phyloP scores from a whole-genome alignment of 2,113 vertebrate species.

The Mesitornis unicolor region DNA sequence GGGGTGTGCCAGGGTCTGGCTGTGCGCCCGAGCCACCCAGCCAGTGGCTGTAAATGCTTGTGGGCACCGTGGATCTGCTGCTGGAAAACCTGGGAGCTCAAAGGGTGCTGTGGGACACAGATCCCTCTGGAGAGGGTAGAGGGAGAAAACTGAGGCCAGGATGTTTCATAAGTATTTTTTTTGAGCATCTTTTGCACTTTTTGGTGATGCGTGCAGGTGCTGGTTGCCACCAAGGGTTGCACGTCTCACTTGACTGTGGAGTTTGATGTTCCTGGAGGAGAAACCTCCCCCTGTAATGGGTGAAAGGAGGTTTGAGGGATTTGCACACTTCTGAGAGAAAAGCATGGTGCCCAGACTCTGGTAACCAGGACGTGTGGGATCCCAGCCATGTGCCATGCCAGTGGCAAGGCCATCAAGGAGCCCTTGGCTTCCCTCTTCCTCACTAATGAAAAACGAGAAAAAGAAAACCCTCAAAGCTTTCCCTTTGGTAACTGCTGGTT shows the following conservation, averaged over 20 bases:
- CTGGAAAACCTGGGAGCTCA: not conserved
- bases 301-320: not conserved
- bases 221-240: rapidly evolving
- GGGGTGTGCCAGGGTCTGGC: not conserved
- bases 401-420: rapidly evolving
- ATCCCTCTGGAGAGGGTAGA: not conserved
- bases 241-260: not conserved
- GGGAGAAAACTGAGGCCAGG: not conserved
- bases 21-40: not conserved
- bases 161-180: not conserved
- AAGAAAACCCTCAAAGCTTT: not conserved
- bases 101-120: not conserved
- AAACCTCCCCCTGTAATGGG: not conserved
- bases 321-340: rapidly evolving
- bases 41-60: not conserved
- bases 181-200: not conserved
- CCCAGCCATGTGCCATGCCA: rapidly evolving
- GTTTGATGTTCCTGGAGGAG: not conserved
- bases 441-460: rapidly evolving
- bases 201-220: not conserved
- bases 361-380: not conserved
- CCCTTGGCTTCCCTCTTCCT: not conserved
- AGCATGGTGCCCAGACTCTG: rapidly evolving
- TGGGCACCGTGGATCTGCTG: not conserved
- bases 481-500: not conserved